Evolutionary conservation across 2,113 vertebrate genomes (phyloP).

Genomic region (Lagenorhynchus albirostris): DNA sequence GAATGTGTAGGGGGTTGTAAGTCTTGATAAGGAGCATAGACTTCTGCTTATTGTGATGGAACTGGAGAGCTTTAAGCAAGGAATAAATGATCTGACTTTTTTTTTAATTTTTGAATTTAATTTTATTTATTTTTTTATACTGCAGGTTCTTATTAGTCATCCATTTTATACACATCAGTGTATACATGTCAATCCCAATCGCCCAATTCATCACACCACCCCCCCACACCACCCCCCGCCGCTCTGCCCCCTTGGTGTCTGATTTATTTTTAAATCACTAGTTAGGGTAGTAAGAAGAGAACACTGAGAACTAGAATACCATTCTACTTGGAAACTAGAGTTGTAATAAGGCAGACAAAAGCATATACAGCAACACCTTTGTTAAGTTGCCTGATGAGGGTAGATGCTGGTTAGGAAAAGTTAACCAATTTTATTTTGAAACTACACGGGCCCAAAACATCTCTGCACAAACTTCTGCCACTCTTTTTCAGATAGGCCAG

Average conservation of each 20-base stretch:
- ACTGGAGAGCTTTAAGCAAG: neutral
- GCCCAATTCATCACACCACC: no score
- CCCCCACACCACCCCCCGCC: no score
- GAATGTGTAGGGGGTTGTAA: neutral
- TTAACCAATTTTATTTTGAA: conserved; percentile 17
- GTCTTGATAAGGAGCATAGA: neutral
- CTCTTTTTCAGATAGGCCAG: neutral
- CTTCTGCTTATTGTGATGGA: neutral
- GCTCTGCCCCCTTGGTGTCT: no score
- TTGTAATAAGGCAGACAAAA: neutral
- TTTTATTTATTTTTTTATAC: no score
- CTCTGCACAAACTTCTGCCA: neutral
- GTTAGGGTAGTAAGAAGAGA: neutral
- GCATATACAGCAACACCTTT: neutral
- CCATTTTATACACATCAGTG: no score
- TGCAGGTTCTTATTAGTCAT: no score
- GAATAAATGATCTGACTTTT: neutral
- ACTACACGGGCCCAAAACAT: neutral
- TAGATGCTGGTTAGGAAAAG: neutral
- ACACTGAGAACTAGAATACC: neutral
- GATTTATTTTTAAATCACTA: neutral
- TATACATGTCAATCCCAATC: no score
- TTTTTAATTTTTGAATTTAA: no score
- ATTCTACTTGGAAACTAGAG: neutral
- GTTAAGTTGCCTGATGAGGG: neutral